Conservation (phyloP, 2,888 invertebrate species). For the Tryphoninae sp. region DNA sequence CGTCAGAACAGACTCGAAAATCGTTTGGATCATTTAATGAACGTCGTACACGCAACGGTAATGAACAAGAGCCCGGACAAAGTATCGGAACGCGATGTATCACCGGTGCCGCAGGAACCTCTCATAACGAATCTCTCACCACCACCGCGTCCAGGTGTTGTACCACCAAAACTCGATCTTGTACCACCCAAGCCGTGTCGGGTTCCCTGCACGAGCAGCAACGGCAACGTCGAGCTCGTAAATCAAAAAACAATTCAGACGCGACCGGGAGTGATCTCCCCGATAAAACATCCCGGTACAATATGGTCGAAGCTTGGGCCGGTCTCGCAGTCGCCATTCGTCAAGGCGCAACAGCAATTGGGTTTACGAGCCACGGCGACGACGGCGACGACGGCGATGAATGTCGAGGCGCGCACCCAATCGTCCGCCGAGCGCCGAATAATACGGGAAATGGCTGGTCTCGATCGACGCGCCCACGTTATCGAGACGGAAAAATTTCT, state of each 20-base stretch:
- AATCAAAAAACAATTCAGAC: conserved; percentile 75
- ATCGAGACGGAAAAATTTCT: conserved; percentile 75
- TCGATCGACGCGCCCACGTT: conserved; percentile 65
- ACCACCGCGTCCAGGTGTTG: conserved; percentile 76
- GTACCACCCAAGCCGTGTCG: conserved; percentile 80
- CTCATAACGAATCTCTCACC: conserved; percentile 72
- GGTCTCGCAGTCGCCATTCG: conserved; percentile 79
- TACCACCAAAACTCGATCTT: conserved; percentile 78
- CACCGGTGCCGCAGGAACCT: conserved; percentile 65
- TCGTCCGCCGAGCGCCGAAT: conserved; percentile 79
- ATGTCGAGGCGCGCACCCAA: conserved; percentile 72
- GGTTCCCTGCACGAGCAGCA: conserved; percentile 76
- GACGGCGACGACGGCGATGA: conserved; percentile 44
- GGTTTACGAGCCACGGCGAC: conserved; percentile 65
- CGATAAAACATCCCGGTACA: conserved; percentile 72
- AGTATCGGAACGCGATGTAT: conserved; percentile 49
- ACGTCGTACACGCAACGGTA: conserved; percentile 77
- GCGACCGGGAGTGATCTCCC: conserved; percentile 76
- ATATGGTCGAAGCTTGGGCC: conserved; percentile 79
- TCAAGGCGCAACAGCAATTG: conserved; percentile 78
- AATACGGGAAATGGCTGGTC: conserved; percentile 69
- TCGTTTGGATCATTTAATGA: conserved; percentile 77
- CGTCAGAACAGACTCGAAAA: conserved; percentile 79
- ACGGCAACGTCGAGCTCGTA: conserved; percentile 71
- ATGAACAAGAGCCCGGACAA: conserved; percentile 74